Evolutionary conservation across 2,888 invertebrate genomes (phyloP).

Genomic region (Diloba caeruleocephala): DNA sequence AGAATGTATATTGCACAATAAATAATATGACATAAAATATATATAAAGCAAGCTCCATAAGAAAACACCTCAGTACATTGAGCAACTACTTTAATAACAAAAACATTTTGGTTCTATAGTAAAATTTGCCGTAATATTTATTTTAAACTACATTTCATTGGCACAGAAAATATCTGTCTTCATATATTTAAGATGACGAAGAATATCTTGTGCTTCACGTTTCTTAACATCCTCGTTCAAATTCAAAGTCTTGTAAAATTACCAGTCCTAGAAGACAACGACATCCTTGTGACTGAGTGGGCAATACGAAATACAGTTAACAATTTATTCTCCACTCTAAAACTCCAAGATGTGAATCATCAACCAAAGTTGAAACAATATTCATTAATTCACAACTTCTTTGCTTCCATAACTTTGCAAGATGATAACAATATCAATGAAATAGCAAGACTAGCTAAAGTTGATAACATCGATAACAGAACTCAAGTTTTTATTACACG

Average conservation of each 20-base stretch:
- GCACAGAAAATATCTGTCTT: constrained; percentile 13
- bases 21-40: not conserved
- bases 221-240: constrained; percentile 30
- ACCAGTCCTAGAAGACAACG: constrained; percentile 51
- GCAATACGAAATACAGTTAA: constrained; percentile 62
- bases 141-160: constrained; percentile 4
- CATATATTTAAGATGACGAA: constrained; percentile 41
- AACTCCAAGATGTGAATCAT: constrained; percentile 53
- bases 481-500: constrained; percentile 62
- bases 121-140: constrained; percentile 23
- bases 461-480: constrained; percentile 55
- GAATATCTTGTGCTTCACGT: constrained; percentile 30
- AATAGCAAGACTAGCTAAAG: constrained; percentile 62
- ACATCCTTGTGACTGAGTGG: constrained; percentile 58
- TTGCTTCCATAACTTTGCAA: constrained; percentile 63
- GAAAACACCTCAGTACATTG: constrained; percentile 29
- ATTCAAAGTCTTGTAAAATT: constrained; percentile 48
- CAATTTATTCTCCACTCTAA: constrained; percentile 64
- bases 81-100: constrained; percentile 36
- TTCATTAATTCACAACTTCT: constrained; percentile 66
- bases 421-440: constrained; percentile 63
- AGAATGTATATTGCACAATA: constrained; percentile 15
- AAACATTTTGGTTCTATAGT: constrained; percentile 14
- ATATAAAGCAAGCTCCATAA: constrained; percentile 10
- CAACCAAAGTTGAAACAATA: constrained; percentile 62